Evolutionary conservation across 2,888 invertebrate species (phyloP), one percentile per base, ranked within the genome.

Genomic region (Pseudococcus viburni): DNA sequence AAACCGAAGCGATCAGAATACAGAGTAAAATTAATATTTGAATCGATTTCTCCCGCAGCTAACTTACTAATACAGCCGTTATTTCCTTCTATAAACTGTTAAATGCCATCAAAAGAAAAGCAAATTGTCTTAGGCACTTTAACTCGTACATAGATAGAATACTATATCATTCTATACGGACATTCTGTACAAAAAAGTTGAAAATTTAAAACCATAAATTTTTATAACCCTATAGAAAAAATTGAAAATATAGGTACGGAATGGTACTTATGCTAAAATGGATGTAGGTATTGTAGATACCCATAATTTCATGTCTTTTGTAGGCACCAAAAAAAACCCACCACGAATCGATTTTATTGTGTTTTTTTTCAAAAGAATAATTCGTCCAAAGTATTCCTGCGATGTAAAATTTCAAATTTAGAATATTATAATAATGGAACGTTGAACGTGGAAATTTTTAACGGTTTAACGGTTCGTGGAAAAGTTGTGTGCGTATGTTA

Each of bases 401-500:
- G 46, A 46, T 46, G 46, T 46, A 12, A 26, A 26, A 33, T 64
- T 64, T 33, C 1, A 22, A 73, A 73, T 64, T 64, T 22, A 33
- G 12, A 26, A 33, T 33, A 33, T 33, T 22, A 73, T 73, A 33
- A 73, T 73, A 33, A 73, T 59, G 59, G 59, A 59, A 5, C 59
- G 59, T 59, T 59, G 0, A 19, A 59, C 9, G 59, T 59, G 19
- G 9, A 59, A 19, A 8, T 59, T 73, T 64, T 22, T 33, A 26
- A 33, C 80, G 80, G 42, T 42, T 26, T 64, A 59, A 85, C 39
- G 59, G 85, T 39, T 85, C 11, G 85, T 59, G 51, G 39, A 85
- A 85, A 85, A 51, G 85, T 51, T 39, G 39, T 22, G 85, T 85
- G 85, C 59, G 85, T 85, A 85, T 85, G 85, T 51, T 85, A 59